These are phyloP conservation scores for Callosobruchus maculatus DNA, from an alignment of 2,888 invertebrate genomes.

Conservation along the genomic window DNA sequence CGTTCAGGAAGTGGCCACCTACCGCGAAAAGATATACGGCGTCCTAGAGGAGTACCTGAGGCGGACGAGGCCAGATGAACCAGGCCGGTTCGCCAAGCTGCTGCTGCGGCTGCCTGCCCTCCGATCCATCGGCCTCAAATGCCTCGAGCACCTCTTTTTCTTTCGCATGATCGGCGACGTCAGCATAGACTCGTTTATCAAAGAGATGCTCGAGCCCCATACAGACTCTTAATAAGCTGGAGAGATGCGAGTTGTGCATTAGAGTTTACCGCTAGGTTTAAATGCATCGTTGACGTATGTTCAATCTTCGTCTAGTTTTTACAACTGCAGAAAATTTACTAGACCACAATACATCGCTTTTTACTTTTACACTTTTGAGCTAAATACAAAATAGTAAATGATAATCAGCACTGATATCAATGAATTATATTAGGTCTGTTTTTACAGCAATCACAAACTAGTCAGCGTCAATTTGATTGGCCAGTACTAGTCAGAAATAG, in stretches of 20 bases:
- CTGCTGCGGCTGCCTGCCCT: constrained; percentile 84
- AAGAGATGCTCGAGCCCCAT: constrained; percentile 71
- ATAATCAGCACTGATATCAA: no score
- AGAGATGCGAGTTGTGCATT: background rate
- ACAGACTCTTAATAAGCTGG: constrained; percentile 12
- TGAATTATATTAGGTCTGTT: no score
- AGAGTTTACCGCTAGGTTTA: background rate
- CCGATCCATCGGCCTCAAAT: constrained; percentile 88
- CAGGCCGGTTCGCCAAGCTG: constrained; percentile 93
- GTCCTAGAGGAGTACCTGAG: constrained; percentile 94
- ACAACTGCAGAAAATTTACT: no score
- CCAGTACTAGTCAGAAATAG: no score
- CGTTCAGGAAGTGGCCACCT: constrained; percentile 74
- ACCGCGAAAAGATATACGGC: constrained; percentile 93
- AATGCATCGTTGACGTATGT: background rate
- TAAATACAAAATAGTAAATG: no score
- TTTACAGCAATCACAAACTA: no score
- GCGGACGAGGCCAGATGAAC: constrained; percentile 81
- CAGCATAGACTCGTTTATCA: constrained; percentile 79
- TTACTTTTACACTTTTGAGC: no score
- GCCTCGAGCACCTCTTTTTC: constrained; percentile 92
- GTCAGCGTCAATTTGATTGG: no score
- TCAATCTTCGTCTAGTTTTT: no score
- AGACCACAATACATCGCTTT: no score
- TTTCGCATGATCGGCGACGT: constrained; percentile 87